phyloP scores from a whole-genome alignment of 2,113 vertebrate genomes.

The Pogonocichla stellata region DNA sequence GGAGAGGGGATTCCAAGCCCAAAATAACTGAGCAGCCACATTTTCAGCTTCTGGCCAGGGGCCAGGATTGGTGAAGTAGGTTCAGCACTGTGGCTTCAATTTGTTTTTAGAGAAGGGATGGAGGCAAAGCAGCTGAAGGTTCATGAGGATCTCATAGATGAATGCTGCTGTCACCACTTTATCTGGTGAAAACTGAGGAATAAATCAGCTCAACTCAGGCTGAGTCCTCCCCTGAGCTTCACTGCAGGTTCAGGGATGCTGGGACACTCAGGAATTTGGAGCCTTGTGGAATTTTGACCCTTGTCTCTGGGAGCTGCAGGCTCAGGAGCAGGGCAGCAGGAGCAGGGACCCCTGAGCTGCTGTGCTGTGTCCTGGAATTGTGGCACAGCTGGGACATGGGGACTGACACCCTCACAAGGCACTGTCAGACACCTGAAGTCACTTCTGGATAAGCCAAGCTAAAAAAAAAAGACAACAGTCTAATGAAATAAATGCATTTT shows the following conservation, averaged over 20 bases:
- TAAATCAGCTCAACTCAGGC: background rate
- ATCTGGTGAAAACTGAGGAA: background rate
- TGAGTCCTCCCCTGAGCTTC: background rate
- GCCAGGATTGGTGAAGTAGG: background rate
- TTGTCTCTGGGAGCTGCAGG: background rate
- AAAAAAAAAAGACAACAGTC: background rate
- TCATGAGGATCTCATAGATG: background rate
- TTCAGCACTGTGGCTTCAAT: background rate
- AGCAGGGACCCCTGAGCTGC: background rate
- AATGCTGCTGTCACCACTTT: background rate
- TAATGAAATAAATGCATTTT: background rate
- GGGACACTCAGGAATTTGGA: background rate
- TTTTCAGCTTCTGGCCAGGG: background rate
- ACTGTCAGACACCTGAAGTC: background rate
- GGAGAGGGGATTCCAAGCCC: background rate
- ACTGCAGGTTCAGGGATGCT: background rate
- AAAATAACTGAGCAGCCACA: background rate
- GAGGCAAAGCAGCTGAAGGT: background rate
- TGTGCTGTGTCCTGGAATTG: background rate
- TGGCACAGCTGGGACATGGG: background rate
- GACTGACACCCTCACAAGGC: background rate
- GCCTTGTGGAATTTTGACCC: background rate
- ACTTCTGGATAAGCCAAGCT: background rate
- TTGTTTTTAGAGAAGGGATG: background rate
- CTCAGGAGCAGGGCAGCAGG: too few species aligned